A percentile compares a stretch with the other conserved stretches of the same genome.
phyloP scores from a whole-genome alignment of 2,888 invertebrate species.

The Petrolisthes manimaculis region DNA sequence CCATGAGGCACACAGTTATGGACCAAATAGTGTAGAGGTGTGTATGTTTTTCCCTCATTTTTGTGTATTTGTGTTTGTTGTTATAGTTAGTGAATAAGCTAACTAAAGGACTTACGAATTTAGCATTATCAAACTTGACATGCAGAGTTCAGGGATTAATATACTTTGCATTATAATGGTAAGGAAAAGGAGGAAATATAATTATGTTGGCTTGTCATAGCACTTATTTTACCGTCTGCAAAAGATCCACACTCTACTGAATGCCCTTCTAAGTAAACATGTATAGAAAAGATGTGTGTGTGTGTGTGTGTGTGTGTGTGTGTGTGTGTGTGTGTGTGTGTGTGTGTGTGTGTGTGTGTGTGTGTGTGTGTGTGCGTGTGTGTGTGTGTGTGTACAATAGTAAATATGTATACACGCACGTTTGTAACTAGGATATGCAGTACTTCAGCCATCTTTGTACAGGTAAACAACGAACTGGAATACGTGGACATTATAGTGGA shows the following conservation, averaged over 20 bases:
- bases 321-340: background rate
- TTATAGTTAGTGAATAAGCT: no score
- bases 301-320: background rate
- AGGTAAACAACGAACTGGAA: constrained; percentile 39
- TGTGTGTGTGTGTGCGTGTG: background rate
- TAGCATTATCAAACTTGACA: no score
- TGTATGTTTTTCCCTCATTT: no score
- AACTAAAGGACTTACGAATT: no score
- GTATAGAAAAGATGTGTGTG: background rate
- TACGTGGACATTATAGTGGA: constrained; percentile 68
- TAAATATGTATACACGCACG: constrained; percentile 35
- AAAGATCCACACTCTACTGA: background rate
- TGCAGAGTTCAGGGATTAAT: no score
- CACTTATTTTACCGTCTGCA: background rate
- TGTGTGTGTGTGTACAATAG: background rate
- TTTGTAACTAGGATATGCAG: no score
- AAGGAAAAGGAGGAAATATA: no score
- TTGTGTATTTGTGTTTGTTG: no score
- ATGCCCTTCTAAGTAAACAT: background rate
- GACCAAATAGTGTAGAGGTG: constrained; percentile 58
- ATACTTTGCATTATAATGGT: no score
- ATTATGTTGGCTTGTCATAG: background rate
- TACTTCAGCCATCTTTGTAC: background rate
- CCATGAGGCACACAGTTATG: constrained; percentile 67
- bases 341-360: background rate